These are phyloP conservation scores for Conger conger DNA, from an alignment of 2,113 vertebrate genomes.

Conservation along the genomic window DNA sequence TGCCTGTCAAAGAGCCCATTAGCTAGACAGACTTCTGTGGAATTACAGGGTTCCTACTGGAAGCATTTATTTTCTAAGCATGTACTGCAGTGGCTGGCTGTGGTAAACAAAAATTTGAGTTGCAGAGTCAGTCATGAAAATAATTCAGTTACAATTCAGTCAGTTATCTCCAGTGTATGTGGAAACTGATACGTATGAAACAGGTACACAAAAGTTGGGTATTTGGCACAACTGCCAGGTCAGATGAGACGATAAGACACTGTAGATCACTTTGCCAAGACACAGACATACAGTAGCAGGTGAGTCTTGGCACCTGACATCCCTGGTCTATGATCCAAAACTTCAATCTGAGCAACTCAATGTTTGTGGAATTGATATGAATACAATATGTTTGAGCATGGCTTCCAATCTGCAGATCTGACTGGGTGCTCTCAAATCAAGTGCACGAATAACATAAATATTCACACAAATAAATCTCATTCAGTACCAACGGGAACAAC, in stretches of 20 bases:
- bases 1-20: no score
- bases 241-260: neutral
- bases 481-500: no score
- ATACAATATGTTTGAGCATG: no score
- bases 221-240: constrained; percentile 17
- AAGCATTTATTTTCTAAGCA: no score
- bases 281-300: neutral
- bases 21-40: no score
- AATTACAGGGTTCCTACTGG: no score
- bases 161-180: neutral
- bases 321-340: neutral
- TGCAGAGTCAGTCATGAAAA: neutral
- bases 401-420: no score
- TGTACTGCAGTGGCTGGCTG: neutral
- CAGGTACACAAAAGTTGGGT: constrained; percentile 20
- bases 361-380: neutral
- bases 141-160: no score
- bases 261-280: neutral
- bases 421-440: no score
- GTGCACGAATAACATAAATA: no score
- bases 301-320: neutral
- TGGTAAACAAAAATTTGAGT: neutral
- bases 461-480: no score
- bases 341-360: neutral
- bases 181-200: constrained; percentile 20